Base-by-base conservation (phyloP, 1,140 invertebrate species). In the Hyles vespertilio region DNA sequence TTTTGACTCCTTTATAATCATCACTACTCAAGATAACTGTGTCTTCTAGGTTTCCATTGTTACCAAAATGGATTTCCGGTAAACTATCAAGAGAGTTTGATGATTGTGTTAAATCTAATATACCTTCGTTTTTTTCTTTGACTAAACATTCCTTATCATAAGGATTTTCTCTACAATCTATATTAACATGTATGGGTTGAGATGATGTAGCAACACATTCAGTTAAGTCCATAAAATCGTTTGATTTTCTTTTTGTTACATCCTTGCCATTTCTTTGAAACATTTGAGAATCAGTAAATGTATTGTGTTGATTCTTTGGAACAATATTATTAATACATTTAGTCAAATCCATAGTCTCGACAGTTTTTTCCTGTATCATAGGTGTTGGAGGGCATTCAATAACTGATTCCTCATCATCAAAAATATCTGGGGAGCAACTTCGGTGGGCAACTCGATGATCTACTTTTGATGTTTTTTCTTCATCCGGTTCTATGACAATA, bases 341-440 rank as follows among this genome's bases (percentile, higher is more conserved):
- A 58, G 81, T 84, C 57, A 88, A 63, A 63, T 88, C 81, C 78
- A 85, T 82, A 22, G 59, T 56, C 61, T 48, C 4, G 47, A 8
- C 79, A 63, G 68, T 59, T 68, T 40, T 65, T 63, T 64, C 53
- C 51, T 57, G 58, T 63, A 47, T 8, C 48, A 43, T 60, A 46
- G 45, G 45, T 32, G 49, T 7, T 7, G 10, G 49, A 44, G 36
- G 36, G 36, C 4, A 48, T 55, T 58, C 45, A 10, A 45, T 36
- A 51, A 56, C 56, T 32, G 48, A 77, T 9, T 58, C 52, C 59
- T 89, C 87, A 77, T 89, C 87, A 73, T 84, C 85, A 82, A 92
- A 92, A 54, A 92, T 72, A 77, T 92, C 91, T 45, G 91, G 91
- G 10, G 91, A 91, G 51, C 63, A 50, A 75, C 85, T 79, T 74